Evolutionary conservation across 2,888 invertebrate species (phyloP).

Genomic region (Cistogaster globosa): DNA sequence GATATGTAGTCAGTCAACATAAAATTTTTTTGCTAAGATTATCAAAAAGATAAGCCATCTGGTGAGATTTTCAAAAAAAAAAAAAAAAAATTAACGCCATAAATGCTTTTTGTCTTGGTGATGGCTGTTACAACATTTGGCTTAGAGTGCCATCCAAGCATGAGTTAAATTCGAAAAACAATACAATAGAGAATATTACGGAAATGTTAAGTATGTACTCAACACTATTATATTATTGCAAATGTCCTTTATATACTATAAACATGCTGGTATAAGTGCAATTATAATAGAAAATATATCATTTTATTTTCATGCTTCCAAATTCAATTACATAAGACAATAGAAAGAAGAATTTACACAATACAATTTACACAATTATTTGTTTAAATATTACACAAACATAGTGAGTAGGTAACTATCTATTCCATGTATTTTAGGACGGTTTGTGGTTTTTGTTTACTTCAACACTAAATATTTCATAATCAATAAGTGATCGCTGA

Average conservation of each 20-base stretch:
- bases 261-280: conserved; percentile 19
- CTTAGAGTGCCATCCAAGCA: conserved; percentile 73
- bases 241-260: conserved; percentile 34
- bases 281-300: conserved; percentile 57
- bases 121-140: conserved; percentile 70
- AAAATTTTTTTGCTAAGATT: background rate
- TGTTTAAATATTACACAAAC: conserved; percentile 12
- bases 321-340: conserved; percentile 49
- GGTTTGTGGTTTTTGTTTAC: conserved; percentile 56
- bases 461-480: conserved; percentile 49
- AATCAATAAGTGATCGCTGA: conserved; percentile 28
- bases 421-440: background rate
- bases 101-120: conserved; percentile 19
- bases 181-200: conserved; percentile 31
- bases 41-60: conserved; percentile 47
- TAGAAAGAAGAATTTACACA: background rate
- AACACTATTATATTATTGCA: conserved; percentile 37
- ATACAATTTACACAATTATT: conserved; percentile 26
- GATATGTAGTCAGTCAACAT: background rate
- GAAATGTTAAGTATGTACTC: conserved; percentile 63
- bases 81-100: conserved; percentile 4
- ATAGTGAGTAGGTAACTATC: background rate
- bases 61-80: conserved; percentile 39
- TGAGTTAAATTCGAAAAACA: conserved; percentile 42
- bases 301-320: conserved; percentile 56